These are phyloP conservation scores for Grallaria varia DNA, from an alignment of 2,113 vertebrate species.

Conservation along the genomic window DNA sequence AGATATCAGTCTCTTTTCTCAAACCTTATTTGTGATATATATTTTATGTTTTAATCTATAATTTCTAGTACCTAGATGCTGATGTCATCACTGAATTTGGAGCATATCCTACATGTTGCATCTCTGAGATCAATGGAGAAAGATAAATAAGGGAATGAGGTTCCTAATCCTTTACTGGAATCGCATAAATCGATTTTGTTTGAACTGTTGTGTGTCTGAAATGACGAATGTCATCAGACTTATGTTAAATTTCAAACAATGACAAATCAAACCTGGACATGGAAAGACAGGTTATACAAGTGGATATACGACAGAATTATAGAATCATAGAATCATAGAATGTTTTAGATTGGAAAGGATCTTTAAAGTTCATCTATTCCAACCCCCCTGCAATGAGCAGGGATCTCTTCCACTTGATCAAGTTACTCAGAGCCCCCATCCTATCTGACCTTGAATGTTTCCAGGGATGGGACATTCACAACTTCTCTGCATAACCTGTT, in stretches of 20 bases:
- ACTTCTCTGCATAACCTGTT: background rate
- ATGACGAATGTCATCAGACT: background rate
- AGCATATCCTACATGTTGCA: background rate
- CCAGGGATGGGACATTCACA: background rate
- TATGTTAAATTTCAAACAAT: background rate
- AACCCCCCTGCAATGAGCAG: background rate
- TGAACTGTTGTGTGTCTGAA: background rate
- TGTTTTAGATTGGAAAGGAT: background rate
- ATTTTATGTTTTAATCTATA: background rate
- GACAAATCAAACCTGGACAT: background rate
- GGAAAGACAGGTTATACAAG: background rate
- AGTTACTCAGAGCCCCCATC: accelerated
- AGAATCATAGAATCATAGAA: background rate
- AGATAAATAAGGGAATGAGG: background rate
- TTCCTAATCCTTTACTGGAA: background rate
- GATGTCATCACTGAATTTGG: background rate
- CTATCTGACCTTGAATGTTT: background rate
- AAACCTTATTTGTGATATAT: background rate
- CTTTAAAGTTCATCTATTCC: background rate
- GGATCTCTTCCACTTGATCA: background rate
- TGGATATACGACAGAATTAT: background rate
- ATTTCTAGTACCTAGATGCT: background rate
- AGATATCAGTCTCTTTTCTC: background rate
- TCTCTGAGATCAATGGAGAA: background rate
- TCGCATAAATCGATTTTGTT: background rate